Conservation (phyloP, 2,797 vertebrate species). For the Lithobates sylvaticus region DNA sequence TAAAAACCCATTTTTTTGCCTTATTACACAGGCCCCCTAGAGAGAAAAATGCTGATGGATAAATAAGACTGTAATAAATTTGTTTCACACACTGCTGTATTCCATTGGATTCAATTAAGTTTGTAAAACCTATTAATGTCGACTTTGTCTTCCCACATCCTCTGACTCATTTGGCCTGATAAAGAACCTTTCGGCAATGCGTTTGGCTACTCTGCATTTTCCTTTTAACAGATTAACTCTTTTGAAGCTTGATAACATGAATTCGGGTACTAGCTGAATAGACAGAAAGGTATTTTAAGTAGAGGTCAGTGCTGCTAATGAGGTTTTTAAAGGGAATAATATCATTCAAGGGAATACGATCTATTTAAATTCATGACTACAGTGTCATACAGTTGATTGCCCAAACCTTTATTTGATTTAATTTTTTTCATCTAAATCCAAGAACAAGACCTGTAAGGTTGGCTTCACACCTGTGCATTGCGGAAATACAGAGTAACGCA, state of each 20-base stretch:
- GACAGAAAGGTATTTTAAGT: background rate
- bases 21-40: constrained; percentile 59
- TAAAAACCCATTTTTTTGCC: constrained; percentile 55
- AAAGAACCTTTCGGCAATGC: constrained; percentile 21
- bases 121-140: constrained; percentile 52
- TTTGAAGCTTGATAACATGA: background rate
- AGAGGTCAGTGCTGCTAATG: background rate
- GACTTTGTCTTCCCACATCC: constrained; percentile 52
- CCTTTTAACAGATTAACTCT: constrained; percentile 31
- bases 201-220: constrained; percentile 29
- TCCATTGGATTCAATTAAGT: constrained; percentile 58
- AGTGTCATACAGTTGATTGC: too few species aligned
- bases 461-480: too few species aligned
- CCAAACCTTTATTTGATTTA: too few species aligned
- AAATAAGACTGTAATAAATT: constrained; percentile 61
- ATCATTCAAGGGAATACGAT: background rate
- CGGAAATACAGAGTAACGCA: too few species aligned
- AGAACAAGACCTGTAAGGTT: too few species aligned
- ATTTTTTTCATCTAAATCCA: too few species aligned
- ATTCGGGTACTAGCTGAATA: background rate
- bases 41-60: constrained; percentile 61
- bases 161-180: constrained; percentile 44
- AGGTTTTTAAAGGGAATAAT: background rate
- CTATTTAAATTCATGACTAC: too few species aligned
- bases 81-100: constrained; percentile 44